phyloP scores from a whole-genome alignment of 2,888 invertebrate genomes.

The Plebejus anna region DNA sequence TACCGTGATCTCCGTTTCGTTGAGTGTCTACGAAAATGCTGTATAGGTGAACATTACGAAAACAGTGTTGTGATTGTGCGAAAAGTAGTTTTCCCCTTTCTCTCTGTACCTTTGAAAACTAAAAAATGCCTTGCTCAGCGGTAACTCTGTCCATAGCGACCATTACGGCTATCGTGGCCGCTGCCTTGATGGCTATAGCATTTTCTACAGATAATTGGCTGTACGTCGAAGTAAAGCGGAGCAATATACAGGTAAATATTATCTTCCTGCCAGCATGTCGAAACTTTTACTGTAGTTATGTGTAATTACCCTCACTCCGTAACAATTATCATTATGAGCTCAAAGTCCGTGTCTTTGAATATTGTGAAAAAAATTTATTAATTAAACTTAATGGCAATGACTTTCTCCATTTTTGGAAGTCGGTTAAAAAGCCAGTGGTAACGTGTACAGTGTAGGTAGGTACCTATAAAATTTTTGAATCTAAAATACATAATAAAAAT shows the following conservation, averaged over 20 bases:
- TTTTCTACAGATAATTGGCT: conserved; percentile 99
- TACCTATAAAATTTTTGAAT: background rate
- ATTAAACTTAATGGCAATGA: background rate
- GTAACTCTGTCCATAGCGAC: conserved; percentile 97
- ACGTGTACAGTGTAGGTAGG: no score
- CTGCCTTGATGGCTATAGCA: conserved; percentile 94
- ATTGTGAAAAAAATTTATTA: background rate
- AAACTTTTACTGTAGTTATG: conserved; percentile 2
- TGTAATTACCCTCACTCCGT: conserved; percentile 5
- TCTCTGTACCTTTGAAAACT: conserved; percentile 60
- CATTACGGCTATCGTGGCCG: conserved; percentile 96
- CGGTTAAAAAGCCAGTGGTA: background rate
- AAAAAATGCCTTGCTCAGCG: conserved; percentile 94
- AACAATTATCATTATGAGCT: background rate
- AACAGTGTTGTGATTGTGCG: conserved; percentile 73
- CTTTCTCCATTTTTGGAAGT: background rate
- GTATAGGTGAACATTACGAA: conserved; percentile 68
- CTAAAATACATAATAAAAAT: background rate
- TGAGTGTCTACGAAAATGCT: conserved; percentile 77
- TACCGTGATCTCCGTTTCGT: conserved; percentile 71
- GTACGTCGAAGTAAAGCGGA: conserved; percentile 94
- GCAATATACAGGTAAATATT: conserved; percentile 88
- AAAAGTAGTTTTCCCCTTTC: conserved; percentile 55
- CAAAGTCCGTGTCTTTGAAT: background rate
- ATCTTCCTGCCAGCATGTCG: background rate